Base-by-base conservation (phyloP, 1,140 invertebrate genomes). In the Drosophila nikananu region DNA sequence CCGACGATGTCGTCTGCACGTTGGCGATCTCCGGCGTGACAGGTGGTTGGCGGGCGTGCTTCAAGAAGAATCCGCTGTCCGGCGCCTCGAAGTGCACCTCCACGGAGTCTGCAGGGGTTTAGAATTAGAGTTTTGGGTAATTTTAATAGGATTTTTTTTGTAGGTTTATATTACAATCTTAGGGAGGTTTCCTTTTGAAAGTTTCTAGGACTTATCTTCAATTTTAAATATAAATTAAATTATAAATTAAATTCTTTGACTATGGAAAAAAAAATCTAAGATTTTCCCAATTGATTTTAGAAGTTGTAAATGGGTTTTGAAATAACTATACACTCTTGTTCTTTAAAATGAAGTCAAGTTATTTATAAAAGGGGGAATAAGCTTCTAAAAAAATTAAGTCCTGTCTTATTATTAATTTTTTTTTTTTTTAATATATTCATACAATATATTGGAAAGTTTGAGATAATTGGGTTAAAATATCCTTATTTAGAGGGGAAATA, bases 1-100 rank as follows among this genome's bases (percentile, higher is more conserved):
- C 82, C 37, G 90, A 93, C 2, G 86, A 90, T n/a, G 86, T 80
- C 59, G 78, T 78, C 62, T 61, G 71, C 30, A 78, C 51, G 15
- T 80, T 92, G 46, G 84, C 81, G 54, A 93, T 92, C 58, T 86
- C 94, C 62, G 86, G 91, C 46, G 86, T 80, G 46, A 93, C 86
- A 75, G 93, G 95, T 90, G 93, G 94, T 91, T 96, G 96, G 74
- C 95, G 93, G 44, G 95, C 95, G 87, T 97, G 96, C 90, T 97
- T 97, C 68, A 98, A 93, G 91, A 98, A 98, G 93, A 98, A 98
- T 21, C 97, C 97, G 57, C 96, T 97, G 91, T 98, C 97, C 86
- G 97, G 97, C 90, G 97, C 97, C 93, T 98, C 97, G 86, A 98
- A 97, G 92, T 97, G 97, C 68, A 98, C 96, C 94, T 97, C 97